Conservation (phyloP, 2,797 vertebrate species). For the Threskiornis aethiopicus region DNA sequence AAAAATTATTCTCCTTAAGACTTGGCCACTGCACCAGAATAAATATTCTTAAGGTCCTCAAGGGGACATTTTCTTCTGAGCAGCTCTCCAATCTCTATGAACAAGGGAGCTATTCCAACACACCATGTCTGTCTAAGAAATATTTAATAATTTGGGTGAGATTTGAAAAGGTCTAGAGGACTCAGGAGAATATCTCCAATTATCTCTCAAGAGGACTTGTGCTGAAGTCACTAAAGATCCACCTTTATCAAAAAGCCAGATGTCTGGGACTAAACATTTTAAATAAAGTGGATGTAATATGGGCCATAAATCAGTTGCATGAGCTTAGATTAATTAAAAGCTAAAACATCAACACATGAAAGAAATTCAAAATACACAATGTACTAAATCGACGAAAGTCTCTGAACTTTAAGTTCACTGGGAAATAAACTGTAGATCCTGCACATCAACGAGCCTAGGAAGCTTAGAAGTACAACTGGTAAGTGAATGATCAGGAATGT, state of each 20-base stretch:
- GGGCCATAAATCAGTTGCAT: neutral
- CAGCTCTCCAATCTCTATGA: neutral
- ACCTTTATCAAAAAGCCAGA: neutral
- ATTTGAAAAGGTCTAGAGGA: conserved; percentile 3
- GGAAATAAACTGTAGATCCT: neutral
- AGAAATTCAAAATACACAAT: neutral
- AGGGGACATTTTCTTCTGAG: neutral
- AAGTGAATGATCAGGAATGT: neutral
- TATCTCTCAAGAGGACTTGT: neutral
- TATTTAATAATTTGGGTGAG: neutral
- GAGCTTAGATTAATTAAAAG: neutral
- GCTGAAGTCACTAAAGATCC: neutral
- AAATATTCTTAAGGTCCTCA: neutral
- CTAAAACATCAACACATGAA: neutral
- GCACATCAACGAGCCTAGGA: neutral
- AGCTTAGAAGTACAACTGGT: neutral
- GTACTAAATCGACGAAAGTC: neutral
- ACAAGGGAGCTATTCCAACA: neutral
- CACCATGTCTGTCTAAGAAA: neutral
- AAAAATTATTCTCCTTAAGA: neutral
- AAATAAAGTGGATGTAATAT: neutral
- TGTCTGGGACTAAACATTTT: neutral
- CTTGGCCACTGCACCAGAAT: neutral
- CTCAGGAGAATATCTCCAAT: neutral
- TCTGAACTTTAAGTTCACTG: neutral